These are phyloP conservation scores for Lamellibrachia satsuma DNA, from an alignment of 2,888 invertebrate species.

Conservation along the genomic window DNA sequence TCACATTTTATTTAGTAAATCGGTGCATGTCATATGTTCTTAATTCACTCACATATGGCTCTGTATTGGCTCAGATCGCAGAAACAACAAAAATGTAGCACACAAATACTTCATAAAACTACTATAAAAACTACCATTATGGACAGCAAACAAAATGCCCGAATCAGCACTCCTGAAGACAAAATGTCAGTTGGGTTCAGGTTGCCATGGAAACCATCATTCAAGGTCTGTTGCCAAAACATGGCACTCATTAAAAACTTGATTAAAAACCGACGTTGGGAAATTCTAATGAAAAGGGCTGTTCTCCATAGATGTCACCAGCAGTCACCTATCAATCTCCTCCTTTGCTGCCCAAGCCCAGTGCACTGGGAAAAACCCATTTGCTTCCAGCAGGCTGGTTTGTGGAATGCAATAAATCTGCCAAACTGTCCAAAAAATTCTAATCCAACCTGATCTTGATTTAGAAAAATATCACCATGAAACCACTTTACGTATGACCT, in stretches of 20 bases:
- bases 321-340: not conserved
- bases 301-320: not conserved
- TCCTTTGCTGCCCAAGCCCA: not conserved
- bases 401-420: slow-evolving; percentile 13
- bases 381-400: not conserved
- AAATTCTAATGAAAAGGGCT: slow-evolving; percentile 7
- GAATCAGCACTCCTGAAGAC: not conserved
- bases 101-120: not conserved
- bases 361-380: slow-evolving; percentile 8
- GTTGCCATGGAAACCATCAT: not conserved
- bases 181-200: not conserved
- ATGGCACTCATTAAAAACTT: not conserved
- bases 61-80: not conserved
- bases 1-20: too few species aligned
- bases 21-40: too few species aligned
- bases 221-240: not conserved
- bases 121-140: not conserved
- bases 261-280: not conserved
- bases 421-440: not conserved
- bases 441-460: not conserved
- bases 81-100: not conserved
- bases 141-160: not conserved
- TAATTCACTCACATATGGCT: not conserved
- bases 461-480: not conserved
- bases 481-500: not conserved